Evolutionary conservation across 2,888 invertebrate species (phyloP).

Genomic region (Ophion costatus): DNA sequence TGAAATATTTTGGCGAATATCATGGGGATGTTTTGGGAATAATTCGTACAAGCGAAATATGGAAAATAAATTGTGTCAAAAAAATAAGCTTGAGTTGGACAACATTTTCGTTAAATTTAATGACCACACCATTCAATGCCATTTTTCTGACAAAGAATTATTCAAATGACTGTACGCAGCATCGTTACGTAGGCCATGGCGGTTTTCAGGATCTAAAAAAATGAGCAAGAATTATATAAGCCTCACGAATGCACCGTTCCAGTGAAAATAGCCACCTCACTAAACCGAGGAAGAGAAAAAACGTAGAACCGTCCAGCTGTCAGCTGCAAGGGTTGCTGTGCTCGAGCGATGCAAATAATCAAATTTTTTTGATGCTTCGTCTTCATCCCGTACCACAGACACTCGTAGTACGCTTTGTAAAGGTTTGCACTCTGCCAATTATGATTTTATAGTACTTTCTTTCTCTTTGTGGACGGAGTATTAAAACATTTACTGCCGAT

Average conservation of each 20-base stretch:
- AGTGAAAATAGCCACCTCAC: conserved; percentile 79
- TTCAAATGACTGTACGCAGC: conserved; percentile 28
- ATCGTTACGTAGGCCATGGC: conserved; percentile 46
- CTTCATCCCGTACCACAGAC: conserved; percentile 85
- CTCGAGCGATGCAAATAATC: conserved; percentile 84
- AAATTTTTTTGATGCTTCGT: conserved; percentile 83
- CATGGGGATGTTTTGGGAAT: too few species aligned
- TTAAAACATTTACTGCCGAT: not conserved
- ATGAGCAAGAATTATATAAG: not conserved
- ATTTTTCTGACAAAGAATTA: not conserved
- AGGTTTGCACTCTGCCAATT: conserved; percentile 82
- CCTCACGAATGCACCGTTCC: not conserved
- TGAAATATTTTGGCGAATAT: too few species aligned
- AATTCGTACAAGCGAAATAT: not conserved
- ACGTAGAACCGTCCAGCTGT: conserved; percentile 85
- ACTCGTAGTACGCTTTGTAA: conserved; percentile 84
- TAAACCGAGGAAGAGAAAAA: conserved; percentile 84
- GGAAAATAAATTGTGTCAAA: not conserved
- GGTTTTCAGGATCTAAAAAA: conserved; percentile 51
- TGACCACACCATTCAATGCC: not conserved
- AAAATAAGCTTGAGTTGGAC: not conserved
- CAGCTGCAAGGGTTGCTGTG: conserved; percentile 84
- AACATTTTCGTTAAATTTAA: not conserved
- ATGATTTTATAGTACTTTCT: not conserved
- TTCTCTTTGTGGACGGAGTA: not conserved